Conservation (phyloP, 2,888 invertebrate genomes). For the Notocelia uddmanniana region DNA sequence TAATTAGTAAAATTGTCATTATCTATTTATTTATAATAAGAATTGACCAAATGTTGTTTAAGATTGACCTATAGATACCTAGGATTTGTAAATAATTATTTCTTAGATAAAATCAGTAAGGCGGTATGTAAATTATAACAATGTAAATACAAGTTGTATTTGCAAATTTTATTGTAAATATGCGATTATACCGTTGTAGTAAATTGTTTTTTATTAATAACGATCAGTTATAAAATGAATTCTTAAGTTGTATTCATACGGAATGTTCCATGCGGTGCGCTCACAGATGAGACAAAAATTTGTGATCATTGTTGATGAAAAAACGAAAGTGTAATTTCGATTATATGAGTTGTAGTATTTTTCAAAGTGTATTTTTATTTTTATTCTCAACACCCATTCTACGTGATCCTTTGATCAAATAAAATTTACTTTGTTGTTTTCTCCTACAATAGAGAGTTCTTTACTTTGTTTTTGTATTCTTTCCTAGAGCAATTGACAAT, state of each 20-base stretch:
- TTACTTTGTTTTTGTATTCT: background rate
- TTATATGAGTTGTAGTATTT: conserved; percentile 86
- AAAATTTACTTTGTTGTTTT: background rate
- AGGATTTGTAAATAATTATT: conserved; percentile 66
- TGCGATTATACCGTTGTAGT: conserved; percentile 71
- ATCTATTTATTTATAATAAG: conserved; percentile 74
- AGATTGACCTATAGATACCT: conserved; percentile 66
- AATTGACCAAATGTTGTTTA: conserved; percentile 84
- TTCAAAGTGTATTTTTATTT: conserved; percentile 70
- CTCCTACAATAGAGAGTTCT: no score
- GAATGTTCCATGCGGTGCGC: conserved; percentile 81
- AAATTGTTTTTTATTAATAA: conserved; percentile 76
- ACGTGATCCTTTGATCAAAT: background rate
- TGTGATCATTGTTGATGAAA: conserved; percentile 83
- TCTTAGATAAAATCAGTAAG: conserved; percentile 61
- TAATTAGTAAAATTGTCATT: conserved; percentile 48
- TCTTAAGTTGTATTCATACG: conserved; percentile 76
- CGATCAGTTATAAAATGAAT: conserved; percentile 68
- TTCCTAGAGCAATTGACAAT: background rate
- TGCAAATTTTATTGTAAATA: conserved; percentile 82
- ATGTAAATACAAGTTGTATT: conserved; percentile 80
- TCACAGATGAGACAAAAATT: conserved; percentile 76
- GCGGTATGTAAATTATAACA: conserved; percentile 67
- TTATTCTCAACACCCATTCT: background rate
- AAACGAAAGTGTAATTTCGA: conserved; percentile 84